These are phyloP conservation scores for Bubo blakistoni DNA, from an alignment of 2,113 vertebrate species.

Conservation along the genomic window DNA sequence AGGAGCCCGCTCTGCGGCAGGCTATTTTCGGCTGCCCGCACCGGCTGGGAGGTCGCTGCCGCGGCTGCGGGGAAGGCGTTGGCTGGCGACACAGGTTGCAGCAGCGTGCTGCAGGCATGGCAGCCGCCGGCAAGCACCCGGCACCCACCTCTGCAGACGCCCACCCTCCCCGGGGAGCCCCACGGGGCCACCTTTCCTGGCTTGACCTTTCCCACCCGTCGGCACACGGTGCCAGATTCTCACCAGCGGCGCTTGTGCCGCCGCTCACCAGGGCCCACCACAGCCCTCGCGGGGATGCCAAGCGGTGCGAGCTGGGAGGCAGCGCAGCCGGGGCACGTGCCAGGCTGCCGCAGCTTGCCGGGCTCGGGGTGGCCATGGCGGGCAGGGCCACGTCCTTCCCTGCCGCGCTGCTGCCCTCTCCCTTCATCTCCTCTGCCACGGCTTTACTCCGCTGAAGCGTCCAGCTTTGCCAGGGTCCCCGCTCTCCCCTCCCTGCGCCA, in stretches of 20 bases:
- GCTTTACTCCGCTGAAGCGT: neutral
- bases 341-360: neutral
- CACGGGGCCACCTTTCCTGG: rapidly evolving
- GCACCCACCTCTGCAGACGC: neutral
- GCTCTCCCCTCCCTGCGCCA: neutral
- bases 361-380: neutral
- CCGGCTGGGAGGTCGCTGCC: neutral
- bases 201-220: rapidly evolving
- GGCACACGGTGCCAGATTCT: neutral
- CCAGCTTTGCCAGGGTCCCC: slow-evolving; percentile 3
- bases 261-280: rapidly evolving
- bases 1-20: neutral
- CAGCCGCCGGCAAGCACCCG: neutral
- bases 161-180: neutral
- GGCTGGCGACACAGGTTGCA: neutral
- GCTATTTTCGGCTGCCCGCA: neutral
- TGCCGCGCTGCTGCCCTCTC: neutral
- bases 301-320: neutral
- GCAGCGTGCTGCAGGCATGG: neutral
- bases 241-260: neutral
- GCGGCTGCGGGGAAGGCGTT: neutral
- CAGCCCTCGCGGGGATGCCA: rapidly evolving
- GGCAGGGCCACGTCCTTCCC: rapidly evolving
- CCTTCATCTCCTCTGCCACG: neutral
- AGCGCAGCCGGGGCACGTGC: rapidly evolving